Evolutionary conservation across 2,888 invertebrate species (phyloP), one percentile per base, ranked within the genome.

Genomic region (Cordilura impudica): DNA sequence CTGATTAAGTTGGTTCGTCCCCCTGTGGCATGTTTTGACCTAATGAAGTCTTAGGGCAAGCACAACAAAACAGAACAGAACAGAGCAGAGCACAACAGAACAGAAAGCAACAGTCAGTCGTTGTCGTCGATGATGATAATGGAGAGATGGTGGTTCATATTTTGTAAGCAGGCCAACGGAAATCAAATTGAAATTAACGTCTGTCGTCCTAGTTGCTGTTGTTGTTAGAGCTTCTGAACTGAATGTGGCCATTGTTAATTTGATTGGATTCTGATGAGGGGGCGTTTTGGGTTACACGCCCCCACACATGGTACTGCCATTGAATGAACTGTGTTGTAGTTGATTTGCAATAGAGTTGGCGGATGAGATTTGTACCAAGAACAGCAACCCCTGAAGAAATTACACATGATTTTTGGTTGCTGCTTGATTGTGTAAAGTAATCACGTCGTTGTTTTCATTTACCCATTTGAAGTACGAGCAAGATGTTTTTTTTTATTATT

Each of bases 171-270:
- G 77, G 61, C 71, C 67, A 76, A 84, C 84, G 88, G 86, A 87
- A 87, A 87, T 87, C 87, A 87, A 87, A 87, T 88, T 86, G 88
- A 87, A 87, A 87, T 88, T 88, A 88, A 88, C 85, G 87, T 87
- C 83, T 84, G 83, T 56, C 61, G 60, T 47, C 65, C 74, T 61
- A 54, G 66, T 56, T 69, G 67, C 49, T 49, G 47, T 26, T 23
- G 31, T 16, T 45, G 18, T 14, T 49, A 54, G 61, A 69, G 51
- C 47, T 35, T 83, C 83, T 83, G 83, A 85, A 75, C 80, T 85
- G 85, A 76, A 56, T 74, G 77, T 54, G 73, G 72, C 76, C 71
- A 86, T 86, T 86, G 88, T 87, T 87, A 87, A 87, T 87, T 87
- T 87, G 87, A 87, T 87, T 87, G 88, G 87, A 87, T 86, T 87